Evolutionary conservation across 1,140 invertebrate genomes (phyloP).

Genomic region (Ceratoteleas bidentatus): DNA sequence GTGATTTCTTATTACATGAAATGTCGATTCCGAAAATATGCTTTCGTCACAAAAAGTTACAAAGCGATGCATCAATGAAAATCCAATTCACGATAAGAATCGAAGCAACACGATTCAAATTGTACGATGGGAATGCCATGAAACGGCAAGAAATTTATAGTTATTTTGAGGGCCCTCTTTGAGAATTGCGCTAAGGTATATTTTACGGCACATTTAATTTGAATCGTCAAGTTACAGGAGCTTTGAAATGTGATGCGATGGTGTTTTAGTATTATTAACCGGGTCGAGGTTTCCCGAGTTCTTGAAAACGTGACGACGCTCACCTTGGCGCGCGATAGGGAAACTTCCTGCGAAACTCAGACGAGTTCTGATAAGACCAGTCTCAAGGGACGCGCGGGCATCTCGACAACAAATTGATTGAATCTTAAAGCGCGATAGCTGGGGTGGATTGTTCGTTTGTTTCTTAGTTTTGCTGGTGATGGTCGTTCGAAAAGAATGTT

Average conservation of each 20-base stretch:
- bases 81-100: no score
- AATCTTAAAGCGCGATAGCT: constrained; percentile 30
- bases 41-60: no score
- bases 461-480: no score
- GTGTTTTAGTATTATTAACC: constrained; percentile 42
- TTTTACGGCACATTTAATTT: constrained; percentile 9
- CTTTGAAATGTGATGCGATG: constrained; percentile 33
- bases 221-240: constrained; percentile 5
- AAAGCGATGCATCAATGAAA: no score
- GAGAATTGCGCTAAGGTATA: background rate
- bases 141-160: background rate
- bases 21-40: no score
- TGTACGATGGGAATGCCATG: no score
- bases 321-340: constrained; percentile 42
- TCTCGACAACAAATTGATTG: constrained; percentile 44
- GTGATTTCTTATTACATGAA: no score
- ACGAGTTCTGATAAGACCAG: constrained; percentile 36
- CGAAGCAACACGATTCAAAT: no score
- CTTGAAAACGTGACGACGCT: constrained; percentile 39
- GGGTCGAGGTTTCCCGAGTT: constrained; percentile 51
- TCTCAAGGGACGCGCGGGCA: constrained; percentile 21
- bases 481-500: no score
- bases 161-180: background rate
- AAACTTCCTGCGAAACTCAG: constrained; percentile 46
- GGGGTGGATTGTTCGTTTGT: no score